These are phyloP conservation scores for Selene dorsalis DNA, from an alignment of 2,797 vertebrate species.

Conservation along the genomic window DNA sequence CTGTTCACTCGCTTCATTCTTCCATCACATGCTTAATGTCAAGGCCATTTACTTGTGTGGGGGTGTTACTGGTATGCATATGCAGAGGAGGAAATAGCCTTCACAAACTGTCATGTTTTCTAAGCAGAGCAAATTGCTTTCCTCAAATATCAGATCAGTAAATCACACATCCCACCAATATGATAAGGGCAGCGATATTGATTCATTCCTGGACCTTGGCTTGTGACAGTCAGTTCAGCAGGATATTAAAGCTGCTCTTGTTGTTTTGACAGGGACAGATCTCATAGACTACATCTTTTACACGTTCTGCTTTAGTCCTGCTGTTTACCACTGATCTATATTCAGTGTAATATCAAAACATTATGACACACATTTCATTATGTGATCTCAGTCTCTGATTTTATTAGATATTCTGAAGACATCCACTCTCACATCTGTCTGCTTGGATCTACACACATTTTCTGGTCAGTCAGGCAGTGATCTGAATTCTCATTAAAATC, in stretches of 20 bases:
- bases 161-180: conserved; percentile 42
- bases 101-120: conserved; percentile 46
- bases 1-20: conserved; percentile 14
- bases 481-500: conserved; percentile 25
- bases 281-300: conserved; percentile 22
- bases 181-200: conserved; percentile 37
- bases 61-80: conserved; percentile 24
- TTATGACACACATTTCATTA: conserved; percentile 40
- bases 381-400: conserved; percentile 12
- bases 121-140: conserved; percentile 32
- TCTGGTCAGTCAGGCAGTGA: conserved; percentile 25
- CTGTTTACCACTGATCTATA: conserved; percentile 29
- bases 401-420: conserved; percentile 14
- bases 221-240: conserved; percentile 31
- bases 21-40: conserved; percentile 21
- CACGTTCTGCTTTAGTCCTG: conserved; percentile 1
- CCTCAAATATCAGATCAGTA: conserved; percentile 54
- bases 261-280: conserved; percentile 46
- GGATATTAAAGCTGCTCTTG: conserved; percentile 62
- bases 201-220: conserved; percentile 28
- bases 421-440: conserved; percentile 10
- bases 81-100: conserved; percentile 34
- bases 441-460: background rate
- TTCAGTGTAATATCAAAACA: conserved; percentile 30
- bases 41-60: conserved; percentile 13